Conservation (phyloP, 2,888 invertebrate genomes). For the Bellardia pandia region DNA sequence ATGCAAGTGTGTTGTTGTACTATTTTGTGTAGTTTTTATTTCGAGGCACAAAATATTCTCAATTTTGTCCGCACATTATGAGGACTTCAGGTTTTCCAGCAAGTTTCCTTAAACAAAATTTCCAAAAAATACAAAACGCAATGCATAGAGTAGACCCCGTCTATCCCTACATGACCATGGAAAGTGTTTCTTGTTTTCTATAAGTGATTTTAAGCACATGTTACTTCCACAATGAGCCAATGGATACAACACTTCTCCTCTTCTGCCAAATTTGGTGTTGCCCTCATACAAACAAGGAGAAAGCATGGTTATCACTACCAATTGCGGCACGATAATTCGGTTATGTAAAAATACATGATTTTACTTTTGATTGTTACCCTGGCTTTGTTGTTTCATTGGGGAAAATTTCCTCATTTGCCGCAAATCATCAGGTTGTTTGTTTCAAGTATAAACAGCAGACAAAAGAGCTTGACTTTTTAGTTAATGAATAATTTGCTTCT, state of each 20-base stretch:
- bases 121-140: too few species aligned
- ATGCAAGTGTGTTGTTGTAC: background rate
- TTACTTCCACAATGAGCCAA: background rate
- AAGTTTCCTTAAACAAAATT: background rate
- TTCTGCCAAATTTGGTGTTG: background rate
- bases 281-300: too few species aligned
- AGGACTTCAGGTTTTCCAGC: slow-evolving; percentile 40
- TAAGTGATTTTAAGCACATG: background rate
- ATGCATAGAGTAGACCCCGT: background rate
- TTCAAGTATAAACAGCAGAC: too few species aligned
- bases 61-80: slow-evolving; percentile 53
- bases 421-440: too few species aligned
- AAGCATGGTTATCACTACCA: too few species aligned
- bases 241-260: background rate
- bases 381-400: too few species aligned
- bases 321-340: too few species aligned
- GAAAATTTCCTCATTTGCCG: too few species aligned
- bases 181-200: background rate
- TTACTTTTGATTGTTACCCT: too few species aligned
- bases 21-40: slow-evolving; percentile 11
- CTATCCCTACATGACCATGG: slow-evolving; percentile 13
- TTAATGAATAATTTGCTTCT: too few species aligned
- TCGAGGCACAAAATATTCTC: slow-evolving; percentile 46
- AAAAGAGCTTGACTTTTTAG: too few species aligned
- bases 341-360: too few species aligned